Evolutionary conservation across 2,888 invertebrate genomes (phyloP), one percentile per base, ranked within the genome.

Genomic region (Agrilus cyanescens): DNA sequence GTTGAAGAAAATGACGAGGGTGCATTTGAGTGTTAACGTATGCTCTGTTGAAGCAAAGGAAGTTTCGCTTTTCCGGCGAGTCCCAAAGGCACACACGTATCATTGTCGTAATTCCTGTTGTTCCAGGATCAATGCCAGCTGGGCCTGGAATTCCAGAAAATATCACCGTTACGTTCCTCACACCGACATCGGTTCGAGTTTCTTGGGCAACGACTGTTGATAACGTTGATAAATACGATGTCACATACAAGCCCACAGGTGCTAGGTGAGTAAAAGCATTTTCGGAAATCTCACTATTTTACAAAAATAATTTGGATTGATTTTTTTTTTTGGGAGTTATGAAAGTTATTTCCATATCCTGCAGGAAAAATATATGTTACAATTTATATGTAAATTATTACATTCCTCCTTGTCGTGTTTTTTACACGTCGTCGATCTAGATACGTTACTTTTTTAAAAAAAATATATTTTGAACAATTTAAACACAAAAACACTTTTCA

Each of bases 191-290:
- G 38, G 86, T 89, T 51, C 77, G 82, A 56, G 85, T 90, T 32
- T 85, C 85, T 52, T 90, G 90, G 89, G 84, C 84, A 53, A 86
- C 85, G 46, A 80, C 83, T 55, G 76, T 82, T 51, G 84, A 85
- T 58, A 75, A 82, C 56, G 82, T 86, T 49, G 88, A 89, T 61
- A 89, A 88, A 67, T 89, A 87, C 73, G 87, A 89, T 69, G 88
- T 90, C 66, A 87, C 85, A 14, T 89, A 89, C 68, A 89, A 88
- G 63, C 89, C 89, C 37, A 85, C 87, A 38, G 85, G 87, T 69
- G 88, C 88, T 69, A 89, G 88, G 89, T 89, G 83, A 41, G 48
- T 48, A 46, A 4, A n/a, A n/a, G n/a, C n/a, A n/a, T n/a, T 2
- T 25, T 2, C 2, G 2, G 1, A 25, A 25, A 25, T 10, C 10